phyloP scores from a whole-genome alignment of 2,113 vertebrate genomes.

The mouse (Mus musculus) region GRCm39 chr19:18730001-18730500 shows the following conservation, averaged over 20 bases:
- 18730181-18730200: not conserved
- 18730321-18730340: not conserved
- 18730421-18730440: not conserved
- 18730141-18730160: conserved; percentile 33
- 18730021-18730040: not conserved
- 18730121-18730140: not conserved
- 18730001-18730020: not conserved
- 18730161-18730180: not conserved
- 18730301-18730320: not conserved
- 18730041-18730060: not conserved
- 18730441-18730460: not conserved
- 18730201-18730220: not conserved
- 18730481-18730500: not conserved
- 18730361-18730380: not conserved
- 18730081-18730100: not conserved
- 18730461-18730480: not conserved
- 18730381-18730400: not conserved
- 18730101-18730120: not conserved
- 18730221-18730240: not conserved
- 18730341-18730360: not conserved
- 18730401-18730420: not conserved
- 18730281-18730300: not conserved
- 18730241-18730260: not conserved
- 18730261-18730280: not conserved
- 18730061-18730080: not conserved